Evolutionary conservation across 2,888 invertebrate species (phyloP).

Genomic region (Folsomia candida): DNA sequence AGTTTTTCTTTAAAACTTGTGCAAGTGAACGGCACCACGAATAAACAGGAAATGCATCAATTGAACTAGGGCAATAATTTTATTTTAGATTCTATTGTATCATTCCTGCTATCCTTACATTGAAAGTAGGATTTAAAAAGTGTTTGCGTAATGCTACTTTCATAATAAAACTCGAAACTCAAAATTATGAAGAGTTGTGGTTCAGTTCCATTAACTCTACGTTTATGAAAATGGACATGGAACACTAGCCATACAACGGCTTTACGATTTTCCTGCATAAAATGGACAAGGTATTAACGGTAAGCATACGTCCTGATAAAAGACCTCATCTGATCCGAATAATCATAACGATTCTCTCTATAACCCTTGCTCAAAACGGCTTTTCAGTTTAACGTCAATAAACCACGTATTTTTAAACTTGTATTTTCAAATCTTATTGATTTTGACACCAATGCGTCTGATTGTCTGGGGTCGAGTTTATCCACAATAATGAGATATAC

Average conservation of each 20-base stretch:
- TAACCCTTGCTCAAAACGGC: too few species aligned
- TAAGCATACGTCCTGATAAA: not conserved
- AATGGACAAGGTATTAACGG: not conserved
- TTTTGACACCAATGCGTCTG: too few species aligned
- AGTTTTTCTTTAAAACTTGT: too few species aligned
- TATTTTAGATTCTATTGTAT: not conserved
- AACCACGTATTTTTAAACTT: too few species aligned
- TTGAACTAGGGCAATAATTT: not conserved
- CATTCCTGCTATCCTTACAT: not conserved
- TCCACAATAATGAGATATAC: too few species aligned
- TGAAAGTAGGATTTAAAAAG: not conserved
- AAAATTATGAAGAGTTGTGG: not conserved
- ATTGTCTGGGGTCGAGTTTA: too few species aligned
- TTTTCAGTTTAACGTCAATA: too few species aligned
- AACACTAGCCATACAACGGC: slow-evolving; percentile 26
- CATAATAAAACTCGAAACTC: not conserved
- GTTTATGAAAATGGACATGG: slow-evolving; percentile 17
- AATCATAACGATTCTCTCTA: too few species aligned
- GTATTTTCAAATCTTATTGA: not conserved
- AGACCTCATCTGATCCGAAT: not conserved
- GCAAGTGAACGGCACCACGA: too few species aligned
- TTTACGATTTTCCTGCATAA: not conserved
- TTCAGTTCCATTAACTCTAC: not conserved
- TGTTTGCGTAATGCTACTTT: not conserved
- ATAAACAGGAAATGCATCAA: not conserved